phyloP scores from a whole-genome alignment of 1,140 invertebrate genomes.

The Meloidogyne hapla region DNA sequence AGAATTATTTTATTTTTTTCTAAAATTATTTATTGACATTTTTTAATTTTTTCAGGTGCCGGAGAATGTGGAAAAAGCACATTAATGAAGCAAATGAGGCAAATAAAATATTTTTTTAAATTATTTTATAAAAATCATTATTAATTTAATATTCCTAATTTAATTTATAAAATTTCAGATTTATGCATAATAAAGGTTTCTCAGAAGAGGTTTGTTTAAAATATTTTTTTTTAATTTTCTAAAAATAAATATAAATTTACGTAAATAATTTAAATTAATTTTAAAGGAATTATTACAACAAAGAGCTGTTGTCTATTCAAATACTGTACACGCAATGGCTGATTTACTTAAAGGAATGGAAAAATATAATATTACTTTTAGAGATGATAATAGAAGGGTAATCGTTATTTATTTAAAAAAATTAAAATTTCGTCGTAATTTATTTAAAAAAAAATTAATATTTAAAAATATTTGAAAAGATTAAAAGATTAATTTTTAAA shows the following conservation, averaged over 20 bases:
- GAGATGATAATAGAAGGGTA: conserved; percentile 20
- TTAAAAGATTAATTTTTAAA: too few relatives aligned
- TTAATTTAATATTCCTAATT: not conserved
- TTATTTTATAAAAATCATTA: not conserved
- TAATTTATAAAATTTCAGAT: conserved; percentile 10
- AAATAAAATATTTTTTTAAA: conserved; percentile 15
- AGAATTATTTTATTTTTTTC: not conserved
- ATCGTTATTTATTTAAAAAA: not conserved
- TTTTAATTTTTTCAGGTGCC: not conserved
- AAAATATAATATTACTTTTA: conserved; percentile 18
- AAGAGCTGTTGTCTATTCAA: conserved; percentile 38
- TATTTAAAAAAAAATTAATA: not conserved
- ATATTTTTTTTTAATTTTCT: not conserved
- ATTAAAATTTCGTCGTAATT: not conserved
- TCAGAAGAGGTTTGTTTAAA: conserved; percentile 21
- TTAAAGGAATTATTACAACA: conserved; percentile 31
- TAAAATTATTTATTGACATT: too few relatives aligned
- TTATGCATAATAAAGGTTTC: conserved; percentile 25
- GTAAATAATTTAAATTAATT: too few relatives aligned
- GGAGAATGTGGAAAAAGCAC: conserved; percentile 55
- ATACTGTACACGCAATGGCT: conserved; percentile 37
- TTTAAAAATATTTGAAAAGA: too few relatives aligned
- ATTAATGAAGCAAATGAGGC: conserved; percentile 54
- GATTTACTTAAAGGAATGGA: conserved; percentile 27
- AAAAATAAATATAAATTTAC: not conserved